Conservation (phyloP, 2,113 vertebrate genomes). For the cattle (Bos taurus) region ARS-UCD2.0 NC_037333.1:103365501-103366000, state of each 20-base stretch:
- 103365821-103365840: background rate
- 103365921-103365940: background rate
- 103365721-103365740: background rate
- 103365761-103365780: background rate
- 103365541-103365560: background rate
- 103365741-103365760: fast-evolving
- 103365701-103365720: background rate
- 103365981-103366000: background rate
- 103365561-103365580: fast-evolving
- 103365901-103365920: background rate
- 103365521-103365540: background rate
- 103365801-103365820: background rate
- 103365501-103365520: background rate
- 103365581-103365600: background rate
- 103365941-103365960: background rate
- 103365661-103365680: background rate
- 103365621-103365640: background rate
- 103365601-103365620: background rate
- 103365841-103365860: background rate
- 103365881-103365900: background rate
- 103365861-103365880: background rate
- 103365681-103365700: fast-evolving
- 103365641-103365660: background rate
- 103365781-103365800: background rate
- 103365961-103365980: background rate